Evolutionary conservation across 2,113 vertebrate species (phyloP).

Genomic region (Polypterus bichir): DNA sequence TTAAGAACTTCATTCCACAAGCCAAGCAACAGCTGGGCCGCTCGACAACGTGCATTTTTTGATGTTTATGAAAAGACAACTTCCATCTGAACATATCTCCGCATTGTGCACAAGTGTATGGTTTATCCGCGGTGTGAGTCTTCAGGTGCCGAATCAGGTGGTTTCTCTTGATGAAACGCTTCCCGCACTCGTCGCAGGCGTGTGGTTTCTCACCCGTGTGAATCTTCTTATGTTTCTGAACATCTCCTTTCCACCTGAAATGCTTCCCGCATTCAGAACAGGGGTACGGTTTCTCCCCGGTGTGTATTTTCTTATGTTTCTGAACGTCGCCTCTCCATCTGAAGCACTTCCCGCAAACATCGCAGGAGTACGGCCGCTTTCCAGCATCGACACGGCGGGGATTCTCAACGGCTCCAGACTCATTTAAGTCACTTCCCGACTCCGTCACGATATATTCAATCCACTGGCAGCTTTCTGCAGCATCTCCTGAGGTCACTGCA

Average conservation of each 20-base stretch:
- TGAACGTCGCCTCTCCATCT: too few species aligned
- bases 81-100: slow-evolving; percentile 46
- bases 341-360: neutral
- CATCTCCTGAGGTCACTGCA: too few species aligned
- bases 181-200: slow-evolving; percentile 41
- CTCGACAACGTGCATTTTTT: slow-evolving; percentile 48
- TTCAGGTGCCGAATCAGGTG: slow-evolving; percentile 49
- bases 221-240: slow-evolving; percentile 25
- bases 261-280: neutral
- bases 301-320: too few species aligned
- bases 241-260: neutral
- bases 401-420: too few species aligned
- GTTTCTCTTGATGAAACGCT: slow-evolving; percentile 37
- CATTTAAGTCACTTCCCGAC: too few species aligned
- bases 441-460: too few species aligned
- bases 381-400: too few species aligned
- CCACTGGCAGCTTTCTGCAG: too few species aligned
- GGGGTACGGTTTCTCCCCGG: neutral
- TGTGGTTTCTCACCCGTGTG: slow-evolving; percentile 23
- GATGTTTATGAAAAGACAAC: slow-evolving; percentile 39
- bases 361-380: neutral
- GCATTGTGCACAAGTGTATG: slow-evolving; percentile 44
- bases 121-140: slow-evolving; percentile 33
- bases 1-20: slow-evolving; percentile 38
- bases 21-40: slow-evolving; percentile 40